phyloP scores from a whole-genome alignment of 2,113 vertebrate species.

The Chionomys nivalis region DNA sequence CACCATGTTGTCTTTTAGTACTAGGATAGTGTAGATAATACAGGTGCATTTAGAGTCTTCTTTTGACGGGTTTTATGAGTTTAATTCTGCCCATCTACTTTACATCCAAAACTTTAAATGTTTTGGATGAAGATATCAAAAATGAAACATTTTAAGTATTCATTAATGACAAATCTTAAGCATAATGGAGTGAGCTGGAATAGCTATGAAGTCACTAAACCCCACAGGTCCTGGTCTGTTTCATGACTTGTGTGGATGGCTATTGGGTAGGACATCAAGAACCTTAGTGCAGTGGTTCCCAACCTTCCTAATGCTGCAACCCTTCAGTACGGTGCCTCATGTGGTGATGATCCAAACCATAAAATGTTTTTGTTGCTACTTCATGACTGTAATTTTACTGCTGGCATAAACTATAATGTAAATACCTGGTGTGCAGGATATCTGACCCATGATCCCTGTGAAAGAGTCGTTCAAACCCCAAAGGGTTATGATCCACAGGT shows the following conservation, averaged over 20 bases:
- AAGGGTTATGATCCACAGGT: not conserved
- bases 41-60: not conserved
- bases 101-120: not conserved
- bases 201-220: not conserved
- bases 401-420: not conserved
- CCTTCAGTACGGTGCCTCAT: not conserved
- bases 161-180: not conserved
- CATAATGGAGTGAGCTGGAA: not conserved
- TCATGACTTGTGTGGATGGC: not conserved
- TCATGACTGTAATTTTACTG: not conserved
- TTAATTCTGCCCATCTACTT: not conserved
- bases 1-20: not conserved
- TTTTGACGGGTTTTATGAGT: not conserved
- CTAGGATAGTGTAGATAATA: not conserved
- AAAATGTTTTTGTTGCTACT: not conserved
- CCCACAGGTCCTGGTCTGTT: not conserved
- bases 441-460: not conserved
- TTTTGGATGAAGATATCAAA: not conserved
- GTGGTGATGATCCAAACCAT: not conserved
- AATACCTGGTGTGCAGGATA: not conserved
- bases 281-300: not conserved
- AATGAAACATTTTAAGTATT: not conserved
- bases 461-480: not conserved
- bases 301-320: not conserved
- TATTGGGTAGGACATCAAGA: not conserved